Evolutionary conservation across 2,113 vertebrate genomes (phyloP).

Genomic region (Hemiscyllium ocellatum): DNA sequence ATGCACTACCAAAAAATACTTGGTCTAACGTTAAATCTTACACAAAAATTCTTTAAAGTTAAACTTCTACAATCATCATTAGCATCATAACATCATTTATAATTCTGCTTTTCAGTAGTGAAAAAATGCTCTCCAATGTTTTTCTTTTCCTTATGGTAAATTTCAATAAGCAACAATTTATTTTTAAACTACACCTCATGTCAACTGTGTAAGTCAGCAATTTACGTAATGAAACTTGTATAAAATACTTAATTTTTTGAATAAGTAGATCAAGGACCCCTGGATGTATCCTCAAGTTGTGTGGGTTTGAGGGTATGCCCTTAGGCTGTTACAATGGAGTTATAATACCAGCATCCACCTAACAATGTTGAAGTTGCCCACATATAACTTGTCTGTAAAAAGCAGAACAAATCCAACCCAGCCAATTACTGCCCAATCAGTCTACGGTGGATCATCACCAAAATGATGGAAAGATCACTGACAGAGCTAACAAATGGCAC

Average conservation of each 20-base stretch:
- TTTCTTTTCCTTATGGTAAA: not conserved
- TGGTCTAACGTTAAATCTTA: not conserved
- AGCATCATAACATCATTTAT: not conserved
- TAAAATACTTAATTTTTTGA: not conserved
- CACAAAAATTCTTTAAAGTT: not conserved
- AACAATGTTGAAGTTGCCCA: too few species aligned
- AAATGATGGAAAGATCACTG: too few species aligned
- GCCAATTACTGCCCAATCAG: too few species aligned
- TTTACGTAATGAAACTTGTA: not conserved
- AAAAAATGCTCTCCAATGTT: not conserved
- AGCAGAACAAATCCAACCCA: too few species aligned
- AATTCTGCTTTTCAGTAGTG: not conserved
- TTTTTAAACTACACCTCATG: not conserved
- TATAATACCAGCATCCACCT: too few species aligned
- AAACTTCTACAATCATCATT: not conserved
- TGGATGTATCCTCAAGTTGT: not conserved
- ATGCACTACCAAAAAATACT: not conserved
- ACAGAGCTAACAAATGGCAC: too few species aligned
- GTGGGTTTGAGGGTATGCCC: too few species aligned
- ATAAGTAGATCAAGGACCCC: not conserved
- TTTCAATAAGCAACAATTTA: not conserved
- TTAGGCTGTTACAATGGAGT: too few species aligned
- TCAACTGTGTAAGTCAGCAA: not conserved
- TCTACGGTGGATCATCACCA: too few species aligned
- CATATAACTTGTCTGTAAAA: too few species aligned